Conservation (phyloP, 92 coral and sea anemone species). For the Meandrina meandrites region DNA sequence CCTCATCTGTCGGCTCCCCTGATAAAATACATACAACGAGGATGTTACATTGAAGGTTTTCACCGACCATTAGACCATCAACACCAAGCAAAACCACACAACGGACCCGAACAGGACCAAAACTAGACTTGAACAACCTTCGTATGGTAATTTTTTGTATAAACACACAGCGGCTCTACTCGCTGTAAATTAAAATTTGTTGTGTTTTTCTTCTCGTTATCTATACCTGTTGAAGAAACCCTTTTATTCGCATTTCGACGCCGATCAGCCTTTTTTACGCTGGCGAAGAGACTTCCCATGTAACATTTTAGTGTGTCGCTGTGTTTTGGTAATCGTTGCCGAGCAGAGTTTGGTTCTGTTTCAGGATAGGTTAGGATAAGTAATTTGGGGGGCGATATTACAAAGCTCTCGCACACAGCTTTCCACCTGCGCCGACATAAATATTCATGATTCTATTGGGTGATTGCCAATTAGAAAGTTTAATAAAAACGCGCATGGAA, state of each 20-base stretch:
- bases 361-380: constrained; percentile 47
- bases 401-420: constrained; percentile 24
- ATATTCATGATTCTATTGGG: constrained; percentile 63
- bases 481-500: constrained; percentile 46
- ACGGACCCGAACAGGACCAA: background rate
- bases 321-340: constrained; percentile 43
- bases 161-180: constrained; percentile 19
- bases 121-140: constrained; percentile 10
- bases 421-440: constrained; percentile 64
- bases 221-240: background rate
- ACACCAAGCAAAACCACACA: constrained; percentile 13
- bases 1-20: constrained; percentile 15
- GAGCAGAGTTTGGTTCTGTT: constrained; percentile 1
- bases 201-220: constrained; percentile 6
- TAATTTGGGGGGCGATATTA: constrained; percentile 41
- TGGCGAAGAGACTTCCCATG: background rate
- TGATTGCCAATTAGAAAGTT: constrained; percentile 73
- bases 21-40: constrained; percentile 20
- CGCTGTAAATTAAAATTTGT: constrained; percentile 28
- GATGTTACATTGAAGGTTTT: constrained; percentile 1
- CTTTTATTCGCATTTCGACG: constrained; percentile 13
- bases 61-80: constrained; percentile 9
- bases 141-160: constrained; percentile 40
- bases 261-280: background rate
- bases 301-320: background rate